phyloP scores from a whole-genome alignment of 2,888 invertebrate species.

The Spatulosminthurus flaviceps region DNA sequence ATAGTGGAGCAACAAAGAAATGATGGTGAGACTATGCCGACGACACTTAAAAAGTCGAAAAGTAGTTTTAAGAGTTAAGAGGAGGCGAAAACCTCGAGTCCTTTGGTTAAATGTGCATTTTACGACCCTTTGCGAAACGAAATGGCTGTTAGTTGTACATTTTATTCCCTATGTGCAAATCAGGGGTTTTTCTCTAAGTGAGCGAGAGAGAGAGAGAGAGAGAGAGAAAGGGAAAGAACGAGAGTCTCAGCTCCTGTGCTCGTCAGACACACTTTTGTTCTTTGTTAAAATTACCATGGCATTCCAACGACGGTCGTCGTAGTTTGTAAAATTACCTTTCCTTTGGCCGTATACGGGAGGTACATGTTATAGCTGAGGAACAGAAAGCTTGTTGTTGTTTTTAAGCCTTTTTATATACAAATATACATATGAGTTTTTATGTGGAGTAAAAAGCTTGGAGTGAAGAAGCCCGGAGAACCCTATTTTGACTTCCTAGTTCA shows the following conservation, averaged over 20 bases:
- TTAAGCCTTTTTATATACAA: too few species aligned
- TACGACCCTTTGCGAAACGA: constrained; percentile 62
- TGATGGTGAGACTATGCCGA: neutral
- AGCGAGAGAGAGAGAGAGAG: neutral
- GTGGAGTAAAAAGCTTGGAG: too few species aligned
- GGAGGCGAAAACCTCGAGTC: constrained; percentile 34
- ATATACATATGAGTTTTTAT: too few species aligned
- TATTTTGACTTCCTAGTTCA: constrained; percentile 26
- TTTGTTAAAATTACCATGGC: constrained; percentile 17
- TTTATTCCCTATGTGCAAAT: constrained; percentile 63
- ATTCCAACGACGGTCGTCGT: neutral
- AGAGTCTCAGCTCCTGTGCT: neutral
- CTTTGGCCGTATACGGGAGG: too few species aligned
- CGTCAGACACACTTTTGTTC: constrained; percentile 37
- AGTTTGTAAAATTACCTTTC: neutral
- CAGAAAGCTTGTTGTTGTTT: too few species aligned
- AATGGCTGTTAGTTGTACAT: constrained; percentile 62
- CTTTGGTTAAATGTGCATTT: constrained; percentile 56
- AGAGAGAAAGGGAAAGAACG: neutral
- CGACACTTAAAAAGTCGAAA: constrained; percentile 45
- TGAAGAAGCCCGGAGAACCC: neutral
- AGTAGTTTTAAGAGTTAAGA: constrained; percentile 42
- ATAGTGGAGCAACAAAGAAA: too few species aligned
- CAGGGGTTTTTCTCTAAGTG: constrained; percentile 46
- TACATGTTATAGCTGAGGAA: too few species aligned